phyloP scores from a whole-genome alignment of 2,797 vertebrate species.

The Chelidonichthys spinosus region DNA sequence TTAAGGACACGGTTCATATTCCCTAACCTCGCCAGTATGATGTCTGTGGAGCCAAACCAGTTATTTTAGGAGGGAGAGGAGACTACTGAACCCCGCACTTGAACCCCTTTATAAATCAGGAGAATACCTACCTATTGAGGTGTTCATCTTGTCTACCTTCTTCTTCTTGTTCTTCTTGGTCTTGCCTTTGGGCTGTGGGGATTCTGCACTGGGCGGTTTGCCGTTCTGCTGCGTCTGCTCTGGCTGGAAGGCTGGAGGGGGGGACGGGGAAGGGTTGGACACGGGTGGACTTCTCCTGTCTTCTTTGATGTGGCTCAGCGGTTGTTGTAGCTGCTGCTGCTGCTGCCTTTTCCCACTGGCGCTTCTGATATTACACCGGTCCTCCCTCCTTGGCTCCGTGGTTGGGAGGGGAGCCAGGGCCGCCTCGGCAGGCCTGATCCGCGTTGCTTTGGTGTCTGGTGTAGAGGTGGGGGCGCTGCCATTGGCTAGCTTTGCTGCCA shows the following conservation, averaged over 20 bases:
- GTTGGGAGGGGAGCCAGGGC: slow-evolving; percentile 65
- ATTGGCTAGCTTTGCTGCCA: slow-evolving; percentile 57
- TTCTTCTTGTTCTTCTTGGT: slow-evolving; percentile 98
- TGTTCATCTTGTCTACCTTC: slow-evolving; percentile 92
- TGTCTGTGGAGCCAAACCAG: too few species aligned
- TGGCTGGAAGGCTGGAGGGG: slow-evolving; percentile 70
- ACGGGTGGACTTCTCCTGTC: slow-evolving; percentile 80
- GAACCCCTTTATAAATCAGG: neutral
- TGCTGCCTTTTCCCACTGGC: slow-evolving; percentile 87
- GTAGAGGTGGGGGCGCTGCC: slow-evolving; percentile 57
- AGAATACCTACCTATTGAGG: slow-evolving; percentile 89
- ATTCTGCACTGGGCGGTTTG: slow-evolving; percentile 86
- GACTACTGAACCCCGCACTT: neutral
- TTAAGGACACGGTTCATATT: neutral
- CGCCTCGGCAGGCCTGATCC: slow-evolving; percentile 73
- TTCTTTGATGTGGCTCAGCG: slow-evolving; percentile 84
- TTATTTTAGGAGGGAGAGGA: neutral
- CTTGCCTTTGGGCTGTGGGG: slow-evolving; percentile 93
- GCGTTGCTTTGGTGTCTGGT: slow-evolving; percentile 75
- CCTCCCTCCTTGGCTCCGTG: slow-evolving; percentile 84
- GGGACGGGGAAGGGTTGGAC: slow-evolving; percentile 79
- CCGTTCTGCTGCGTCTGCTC: slow-evolving; percentile 85
- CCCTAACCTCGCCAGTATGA: neutral
- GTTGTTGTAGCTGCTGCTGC: slow-evolving; percentile 45
- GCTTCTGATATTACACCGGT: slow-evolving; percentile 81